These are phyloP conservation scores for Altica lythri DNA, from an alignment of 2,888 invertebrate genomes.

Conservation along the genomic window DNA sequence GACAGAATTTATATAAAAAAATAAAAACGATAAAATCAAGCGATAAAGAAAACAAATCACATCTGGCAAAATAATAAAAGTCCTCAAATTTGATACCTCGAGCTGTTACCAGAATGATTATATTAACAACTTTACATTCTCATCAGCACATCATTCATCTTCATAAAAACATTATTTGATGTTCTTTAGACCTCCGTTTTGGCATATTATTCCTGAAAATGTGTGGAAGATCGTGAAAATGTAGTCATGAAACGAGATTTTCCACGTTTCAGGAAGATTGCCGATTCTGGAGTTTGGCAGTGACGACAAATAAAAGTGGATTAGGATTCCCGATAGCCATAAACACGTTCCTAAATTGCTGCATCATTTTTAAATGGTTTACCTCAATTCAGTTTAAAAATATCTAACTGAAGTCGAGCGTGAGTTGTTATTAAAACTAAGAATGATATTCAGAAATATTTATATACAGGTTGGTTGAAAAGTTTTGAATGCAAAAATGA, in stretches of 20 bases:
- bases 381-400: no score
- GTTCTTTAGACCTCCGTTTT: constrained; percentile 14
- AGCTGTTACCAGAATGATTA: constrained; percentile 19
- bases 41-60: neutral
- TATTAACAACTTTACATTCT: constrained; percentile 21
- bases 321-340: constrained; percentile 36
- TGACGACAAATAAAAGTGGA: constrained; percentile 41
- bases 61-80: neutral
- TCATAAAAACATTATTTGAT: constrained; percentile 29
- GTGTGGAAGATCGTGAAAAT: constrained; percentile 25
- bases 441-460: no score
- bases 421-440: no score
- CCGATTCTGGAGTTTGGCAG: constrained; percentile 37
- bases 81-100: neutral
- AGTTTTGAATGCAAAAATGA: no score
- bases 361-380: constrained; percentile 30
- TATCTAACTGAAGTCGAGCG: no score
- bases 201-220: constrained; percentile 26
- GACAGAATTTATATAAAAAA: neutral
- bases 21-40: neutral
- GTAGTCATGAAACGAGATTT: constrained; percentile 34
- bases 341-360: constrained; percentile 34
- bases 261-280: constrained; percentile 37
- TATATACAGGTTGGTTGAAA: no score
- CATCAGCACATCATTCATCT: constrained; percentile 20